Evolutionary conservation across 2,888 invertebrate genomes (phyloP), one percentile per base, ranked within the genome.

Genomic region (Luperina testacea): DNA sequence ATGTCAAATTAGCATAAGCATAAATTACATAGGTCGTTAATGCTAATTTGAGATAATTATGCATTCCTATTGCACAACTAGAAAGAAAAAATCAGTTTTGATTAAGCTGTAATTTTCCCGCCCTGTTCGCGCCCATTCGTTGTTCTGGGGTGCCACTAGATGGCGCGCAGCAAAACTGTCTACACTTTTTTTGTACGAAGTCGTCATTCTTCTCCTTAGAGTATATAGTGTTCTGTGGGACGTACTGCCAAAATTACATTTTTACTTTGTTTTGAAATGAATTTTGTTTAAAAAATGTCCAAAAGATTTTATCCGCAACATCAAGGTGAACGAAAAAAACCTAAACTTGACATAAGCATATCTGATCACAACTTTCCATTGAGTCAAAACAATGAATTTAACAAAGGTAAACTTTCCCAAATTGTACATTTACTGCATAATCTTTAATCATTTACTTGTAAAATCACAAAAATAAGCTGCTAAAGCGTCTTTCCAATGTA

Each of bases 291-390:
- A 93, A 64, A 88, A 89, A 97, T 97, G 96, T 93, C 96, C 65
- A 97, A 97, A 90, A 92, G 96, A 85, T 93, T 88, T 85, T 93
- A 82, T 90, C 94, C 94, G 24, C 94, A 95, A 87, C 93, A 95
- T 72, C 87, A 91, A 72, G 95, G 95, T 48, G 95, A 95, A 84
- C 91, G 95, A 75, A 97, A 97, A 86, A 95, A 93, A 86, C 93
- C 95, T 3, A 96, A 93, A 90, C 93, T 97, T n/a, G 93, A 96
- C 90, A 89, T 96, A 48, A 94, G 95, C 73, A 91, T 94, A 80
- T 93, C 95, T 15, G 96, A 97, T 88, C 96, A 96, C 81, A 96
- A 96, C 86, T 95, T 97, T 91, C 96, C 96, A 75, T 82, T 95
- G 32, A 97, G 96, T 92, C 97, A 96, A 94, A 95, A 93, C 88